A percentile compares a stretch with the other conserved stretches of the same genome.
Evolutionary conservation across 2,113 vertebrate genomes (phyloP).

Genomic region (Urocitellus parryii): DNA sequence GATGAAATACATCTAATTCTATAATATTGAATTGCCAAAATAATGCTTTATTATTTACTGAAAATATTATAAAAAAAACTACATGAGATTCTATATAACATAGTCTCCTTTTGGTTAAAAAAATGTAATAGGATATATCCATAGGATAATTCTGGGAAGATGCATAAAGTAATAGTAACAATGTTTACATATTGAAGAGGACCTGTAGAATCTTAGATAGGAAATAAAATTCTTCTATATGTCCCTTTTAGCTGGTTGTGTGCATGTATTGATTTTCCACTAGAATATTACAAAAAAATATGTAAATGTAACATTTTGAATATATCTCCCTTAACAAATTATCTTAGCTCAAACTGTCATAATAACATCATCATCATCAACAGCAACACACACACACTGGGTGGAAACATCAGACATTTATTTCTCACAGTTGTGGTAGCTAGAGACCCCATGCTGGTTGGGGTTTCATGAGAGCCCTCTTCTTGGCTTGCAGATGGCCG

Average conservation of each 20-base stretch:
- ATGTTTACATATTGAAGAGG: background rate
- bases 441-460: background rate
- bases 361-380: background rate
- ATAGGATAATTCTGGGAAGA: background rate
- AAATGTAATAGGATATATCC: background rate
- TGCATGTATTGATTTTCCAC: background rate
- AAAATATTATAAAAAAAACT: background rate
- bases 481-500: background rate
- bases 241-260: background rate
- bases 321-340: background rate
- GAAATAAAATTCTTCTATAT: background rate
- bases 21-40: background rate
- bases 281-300: background rate
- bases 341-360: background rate
- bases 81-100: background rate
- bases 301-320: conserved; percentile 1
- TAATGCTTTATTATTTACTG: background rate
- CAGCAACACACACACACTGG: background rate
- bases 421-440: background rate
- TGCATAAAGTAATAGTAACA: background rate
- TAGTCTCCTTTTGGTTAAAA: background rate
- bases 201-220: background rate
- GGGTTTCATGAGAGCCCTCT: background rate
- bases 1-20: background rate
- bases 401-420: background rate